Conservation (phyloP, 2,113 vertebrate genomes). For the Microtus richardsoni region DNA sequence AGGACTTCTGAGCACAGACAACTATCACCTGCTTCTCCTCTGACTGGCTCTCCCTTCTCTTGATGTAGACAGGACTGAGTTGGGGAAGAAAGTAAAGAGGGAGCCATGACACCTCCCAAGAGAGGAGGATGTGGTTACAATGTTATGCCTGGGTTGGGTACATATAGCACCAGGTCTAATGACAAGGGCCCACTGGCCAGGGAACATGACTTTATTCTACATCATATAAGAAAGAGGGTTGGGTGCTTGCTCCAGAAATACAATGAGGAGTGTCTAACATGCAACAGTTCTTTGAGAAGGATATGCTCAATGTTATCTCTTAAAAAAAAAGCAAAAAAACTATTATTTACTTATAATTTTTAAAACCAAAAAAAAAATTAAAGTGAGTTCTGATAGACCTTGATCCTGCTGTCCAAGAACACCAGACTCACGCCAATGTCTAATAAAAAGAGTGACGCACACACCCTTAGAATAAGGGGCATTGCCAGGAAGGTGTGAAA, state of each 20-base stretch:
- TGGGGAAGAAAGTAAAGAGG: not conserved
- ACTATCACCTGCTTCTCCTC: not conserved
- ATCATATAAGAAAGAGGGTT: not conserved
- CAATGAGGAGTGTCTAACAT: not conserved
- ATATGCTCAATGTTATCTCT: not conserved
- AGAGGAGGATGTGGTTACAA: too few species aligned
- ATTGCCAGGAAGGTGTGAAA: not conserved
- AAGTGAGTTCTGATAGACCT: not conserved
- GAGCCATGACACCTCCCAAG: not conserved
- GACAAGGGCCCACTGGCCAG: fast-evolving
- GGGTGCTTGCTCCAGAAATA: too few species aligned
- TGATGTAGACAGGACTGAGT: not conserved
- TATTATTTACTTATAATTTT: not conserved
- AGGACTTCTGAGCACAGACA: not conserved
- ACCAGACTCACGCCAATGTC: not conserved
- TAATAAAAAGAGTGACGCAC: not conserved
- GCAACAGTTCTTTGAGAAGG: not conserved
- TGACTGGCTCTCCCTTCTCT: not conserved
- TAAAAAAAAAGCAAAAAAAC: not conserved
- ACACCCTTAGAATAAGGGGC: not conserved
- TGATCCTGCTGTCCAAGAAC: not conserved
- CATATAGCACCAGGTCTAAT: not conserved
- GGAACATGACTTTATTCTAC: not conserved
- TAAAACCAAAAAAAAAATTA: not conserved
- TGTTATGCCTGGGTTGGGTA: fast-evolving